These are phyloP conservation scores for Linurgus olivaceus DNA, from an alignment of 2,797 vertebrate species.

Conservation along the genomic window DNA sequence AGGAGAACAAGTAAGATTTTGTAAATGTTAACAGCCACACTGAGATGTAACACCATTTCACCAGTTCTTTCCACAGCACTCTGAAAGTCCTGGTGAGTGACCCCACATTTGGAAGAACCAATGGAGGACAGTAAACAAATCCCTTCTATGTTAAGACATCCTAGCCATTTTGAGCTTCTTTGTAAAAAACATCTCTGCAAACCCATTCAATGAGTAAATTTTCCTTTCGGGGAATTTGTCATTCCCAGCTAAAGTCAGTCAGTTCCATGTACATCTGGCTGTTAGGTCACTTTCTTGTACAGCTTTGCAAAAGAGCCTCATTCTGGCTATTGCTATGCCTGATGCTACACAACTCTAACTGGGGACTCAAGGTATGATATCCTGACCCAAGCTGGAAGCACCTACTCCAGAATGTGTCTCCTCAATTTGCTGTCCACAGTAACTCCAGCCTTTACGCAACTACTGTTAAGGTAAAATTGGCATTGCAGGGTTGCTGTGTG, in stretches of 20 bases:
- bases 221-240: background rate
- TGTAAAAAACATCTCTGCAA: background rate
- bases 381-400: background rate
- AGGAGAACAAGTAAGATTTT: background rate
- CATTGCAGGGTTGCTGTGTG: background rate
- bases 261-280: background rate
- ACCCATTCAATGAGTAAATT: rapidly evolving
- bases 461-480: background rate
- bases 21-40: background rate
- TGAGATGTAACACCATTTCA: rapidly evolving
- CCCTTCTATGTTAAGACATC: background rate
- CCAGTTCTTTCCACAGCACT: background rate
- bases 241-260: background rate
- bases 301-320: background rate
- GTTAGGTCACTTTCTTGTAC: background rate
- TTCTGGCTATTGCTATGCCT: background rate
- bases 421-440: background rate
- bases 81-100: background rate
- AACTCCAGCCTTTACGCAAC: background rate
- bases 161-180: background rate
- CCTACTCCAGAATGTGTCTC: rapidly evolving
- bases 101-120: background rate
- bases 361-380: background rate
- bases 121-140: background rate
- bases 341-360: background rate